Conservation (phyloP, 2,113 vertebrate genomes). For the Vulpes ferrilata region DNA sequence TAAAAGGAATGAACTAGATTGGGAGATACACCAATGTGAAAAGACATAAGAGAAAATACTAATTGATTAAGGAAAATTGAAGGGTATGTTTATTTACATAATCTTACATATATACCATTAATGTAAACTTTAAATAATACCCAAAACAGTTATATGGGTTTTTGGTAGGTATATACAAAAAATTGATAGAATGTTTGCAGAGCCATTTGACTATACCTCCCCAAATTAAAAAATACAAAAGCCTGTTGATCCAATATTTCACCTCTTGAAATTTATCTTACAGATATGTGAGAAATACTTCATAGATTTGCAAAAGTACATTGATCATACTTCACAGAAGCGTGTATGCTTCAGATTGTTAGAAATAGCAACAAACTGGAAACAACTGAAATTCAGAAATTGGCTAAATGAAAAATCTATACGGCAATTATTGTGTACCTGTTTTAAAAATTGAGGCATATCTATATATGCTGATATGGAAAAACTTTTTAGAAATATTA, state of each 20-base stretch:
- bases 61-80: not conserved
- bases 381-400: slow-evolving; percentile 4
- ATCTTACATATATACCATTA: not conserved
- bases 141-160: not conserved
- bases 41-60: not conserved
- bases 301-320: not conserved
- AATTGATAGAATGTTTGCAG: not conserved
- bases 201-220: not conserved
- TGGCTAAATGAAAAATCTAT: not conserved
- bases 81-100: not conserved
- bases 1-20: slow-evolving; percentile 17
- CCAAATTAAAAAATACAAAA: slow-evolving; percentile 25
- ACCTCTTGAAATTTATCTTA: not conserved
- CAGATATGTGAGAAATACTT: not conserved
- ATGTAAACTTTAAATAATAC: not conserved
- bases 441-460: not conserved
- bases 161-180: not conserved
- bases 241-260: not conserved
- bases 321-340: not conserved
- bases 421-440: not conserved
- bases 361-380: slow-evolving; percentile 11
- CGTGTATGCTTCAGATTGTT: not conserved
- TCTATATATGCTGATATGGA: not conserved
- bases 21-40: not conserved
- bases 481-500: not conserved